Evolutionary conservation across 2,888 invertebrate species (phyloP).

Genomic region (Lasioglossum figueresi): DNA sequence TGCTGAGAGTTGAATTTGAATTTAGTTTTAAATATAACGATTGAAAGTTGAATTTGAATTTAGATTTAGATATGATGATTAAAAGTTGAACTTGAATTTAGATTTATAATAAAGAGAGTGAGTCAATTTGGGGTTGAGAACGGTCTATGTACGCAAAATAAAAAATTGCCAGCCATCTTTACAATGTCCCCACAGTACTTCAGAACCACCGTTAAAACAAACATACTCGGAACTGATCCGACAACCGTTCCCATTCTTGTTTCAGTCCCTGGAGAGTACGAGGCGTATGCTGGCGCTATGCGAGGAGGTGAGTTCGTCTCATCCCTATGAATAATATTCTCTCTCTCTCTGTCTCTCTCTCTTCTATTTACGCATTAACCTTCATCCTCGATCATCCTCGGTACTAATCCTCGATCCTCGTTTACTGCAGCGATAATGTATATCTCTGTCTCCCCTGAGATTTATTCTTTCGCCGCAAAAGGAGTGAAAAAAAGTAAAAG

Average conservation of each 20-base stretch:
- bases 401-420: conserved; percentile 64
- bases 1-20: too few relatives aligned
- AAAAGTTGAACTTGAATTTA: too few relatives aligned
- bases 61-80: too few relatives aligned
- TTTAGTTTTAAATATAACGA: too few relatives aligned
- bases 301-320: conserved; percentile 91
- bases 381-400: conserved; percentile 71
- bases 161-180: background rate
- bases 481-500: background rate
- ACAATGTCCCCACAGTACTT: background rate
- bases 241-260: conserved; percentile 76
- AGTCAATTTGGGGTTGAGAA: too few relatives aligned
- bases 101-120: too few relatives aligned
- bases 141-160: background rate
- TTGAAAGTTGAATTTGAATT: too few relatives aligned
- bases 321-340: conserved; percentile 45
- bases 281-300: conserved; percentile 96
- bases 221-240: background rate
- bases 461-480: background rate
- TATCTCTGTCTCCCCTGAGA: conserved; percentile 23
- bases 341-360: conserved; percentile 31
- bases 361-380: conserved; percentile 67
- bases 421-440: conserved; percentile 27
- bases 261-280: conserved; percentile 96
- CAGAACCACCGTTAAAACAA: background rate